Base-by-base conservation (phyloP, 2,888 invertebrate species). In the Drymonia ruficornis region DNA sequence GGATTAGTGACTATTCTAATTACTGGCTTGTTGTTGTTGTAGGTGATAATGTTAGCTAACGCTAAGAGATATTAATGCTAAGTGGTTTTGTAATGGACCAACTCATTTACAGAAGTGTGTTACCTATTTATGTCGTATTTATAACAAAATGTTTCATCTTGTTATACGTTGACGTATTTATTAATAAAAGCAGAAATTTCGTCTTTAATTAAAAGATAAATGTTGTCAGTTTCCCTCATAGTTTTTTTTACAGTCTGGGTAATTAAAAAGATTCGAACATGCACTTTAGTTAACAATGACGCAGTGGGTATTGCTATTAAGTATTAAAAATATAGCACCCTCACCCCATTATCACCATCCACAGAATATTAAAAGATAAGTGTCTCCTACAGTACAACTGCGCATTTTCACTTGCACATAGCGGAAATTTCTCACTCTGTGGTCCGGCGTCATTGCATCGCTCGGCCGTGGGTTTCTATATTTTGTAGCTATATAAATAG, bases 291-390 rank as follows among this genome's bases (percentile, higher is more conserved):
- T 15, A 42, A 47, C 47, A 12, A 11, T 45, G 63, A 54, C 56
- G 64, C 49, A 28, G 43, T 49, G 40, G 40, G 54, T 61, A 65
- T 46, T 52, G 57, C 43, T 44, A 51, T 44, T 47, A n/a, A n/a
- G n/a, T n/a, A 31, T n/a, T 29, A 29, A 15, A 31, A 29, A n/a
- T n/a, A 36, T n/a, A 7, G 4, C n/a, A 16, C n/a, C 23, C 23
- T 36, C 19, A 19, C 19, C 12, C 9, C n/a, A 47, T 34, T 12
- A n/a, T 7, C 23, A 19, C 11, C 29, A 38, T 44, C 47, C 50
- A 52, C 23, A 34, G 50, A 16, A 34, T 12, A 34, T 40, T 12
- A 48, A 44, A 38, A 50, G 43, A 43, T 46, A 49, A 49, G 55
- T 49, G 15, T 40, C 29, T 40, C 46, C 31, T 53, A 51, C 53